Evolutionary conservation across 2,888 invertebrate genomes (phyloP), one percentile per base, ranked within the genome.

Genomic region (Sialis fuliginosa): DNA sequence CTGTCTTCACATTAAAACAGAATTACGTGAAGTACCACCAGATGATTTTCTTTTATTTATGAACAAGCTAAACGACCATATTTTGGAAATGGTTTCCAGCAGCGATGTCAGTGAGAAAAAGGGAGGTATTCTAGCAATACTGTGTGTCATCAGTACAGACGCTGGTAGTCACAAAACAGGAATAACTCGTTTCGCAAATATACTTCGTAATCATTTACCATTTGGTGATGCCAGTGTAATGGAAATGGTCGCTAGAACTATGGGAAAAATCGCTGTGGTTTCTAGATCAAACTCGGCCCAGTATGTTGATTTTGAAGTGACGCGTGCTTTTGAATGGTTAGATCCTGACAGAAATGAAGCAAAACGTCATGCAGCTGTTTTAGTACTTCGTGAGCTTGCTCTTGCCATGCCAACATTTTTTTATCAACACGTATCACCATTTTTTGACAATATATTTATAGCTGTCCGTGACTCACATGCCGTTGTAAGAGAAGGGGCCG

Each of bases 221-320:
- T 90, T 90, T 2, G 85, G 79, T 54, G 95, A 96, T 70, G 83
- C 86, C 0, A 81, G 83, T 10, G 90, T 96, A 0, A 93, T 96
- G 88, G 93, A 96, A 68, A 71, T 96, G 54, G 91, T 95, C 4
- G 93, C 96, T 2, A 88, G 90, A 61, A 95, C 96, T 5, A 82
- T 97, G 53, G 96, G 95, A 0, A 86, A 88, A 54, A 68, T 98
- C 46, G 95, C 95, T 2, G 74, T 91, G 22, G 81, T 86, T 12
- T 89, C 88, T 1, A 95, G 95, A 9, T 90, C 92, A 0, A 91
- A 90, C 62, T 86, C 95, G 33, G 89, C 92, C 0, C 93, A 95
- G 60, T 93, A 95, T 62, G 93, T 97, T n/a, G 95, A 96, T 58
- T 93, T 93, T 69, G 95, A 96, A 67, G 90, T 96, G 2, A 92